Conservation (phyloP, 1,140 invertebrate species). For the Chionoecetes opilio region DNA sequence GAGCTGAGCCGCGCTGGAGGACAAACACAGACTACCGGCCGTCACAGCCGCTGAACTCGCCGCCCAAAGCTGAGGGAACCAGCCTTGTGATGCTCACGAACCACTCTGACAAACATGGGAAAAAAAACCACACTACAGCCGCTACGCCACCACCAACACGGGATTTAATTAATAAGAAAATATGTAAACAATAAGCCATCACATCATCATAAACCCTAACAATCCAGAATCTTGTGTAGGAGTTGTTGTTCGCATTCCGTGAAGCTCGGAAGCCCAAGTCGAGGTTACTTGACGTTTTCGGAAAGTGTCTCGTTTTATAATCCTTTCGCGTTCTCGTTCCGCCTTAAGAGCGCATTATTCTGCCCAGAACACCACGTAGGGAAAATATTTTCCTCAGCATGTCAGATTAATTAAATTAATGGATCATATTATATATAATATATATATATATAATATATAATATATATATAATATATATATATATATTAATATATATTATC, state of each 20-base stretch:
- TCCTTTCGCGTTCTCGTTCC: conserved; percentile 67
- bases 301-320: conserved; percentile 72
- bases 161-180: no score
- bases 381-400: conserved; percentile 74
- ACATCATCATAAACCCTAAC: no score
- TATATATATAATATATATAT: background rate
- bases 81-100: background rate
- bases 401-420: conserved; percentile 74
- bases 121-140: background rate
- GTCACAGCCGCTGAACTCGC: conserved; percentile 7
- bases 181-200: no score
- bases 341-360: conserved; percentile 70
- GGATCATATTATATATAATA: conserved; percentile 45
- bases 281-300: conserved; percentile 45
- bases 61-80: background rate
- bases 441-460: background rate
- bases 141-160: background rate
- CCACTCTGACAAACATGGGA: background rate
- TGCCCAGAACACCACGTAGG: conserved; percentile 62
- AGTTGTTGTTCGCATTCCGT: background rate
- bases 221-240: background rate
- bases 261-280: conserved; percentile 10
- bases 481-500: background rate
- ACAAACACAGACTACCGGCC: background rate
- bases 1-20: background rate